Percentiles rank a stretch among this genome's conserved stretches.
Evolutionary conservation across 2,113 vertebrate species (phyloP).

Genomic region (Triplophysa rosa): DNA sequence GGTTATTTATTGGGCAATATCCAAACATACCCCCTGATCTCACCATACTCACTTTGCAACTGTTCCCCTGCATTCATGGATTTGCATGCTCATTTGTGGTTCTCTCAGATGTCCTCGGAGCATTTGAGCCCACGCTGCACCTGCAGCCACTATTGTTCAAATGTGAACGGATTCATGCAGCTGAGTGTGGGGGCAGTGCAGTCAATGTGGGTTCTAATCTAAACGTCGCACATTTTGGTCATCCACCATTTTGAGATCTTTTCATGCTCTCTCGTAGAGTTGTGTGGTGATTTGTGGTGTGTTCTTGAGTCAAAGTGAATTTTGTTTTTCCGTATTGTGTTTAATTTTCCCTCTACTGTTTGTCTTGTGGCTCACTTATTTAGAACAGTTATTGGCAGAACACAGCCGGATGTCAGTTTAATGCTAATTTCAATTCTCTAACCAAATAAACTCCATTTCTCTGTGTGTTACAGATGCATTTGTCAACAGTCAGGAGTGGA

Average conservation of each 20-base stretch:
- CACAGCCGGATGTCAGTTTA: too few species aligned
- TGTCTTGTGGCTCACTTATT: not conserved
- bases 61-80: not conserved
- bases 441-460: not conserved
- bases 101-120: slow-evolving; percentile 1
- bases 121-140: slow-evolving; percentile 1
- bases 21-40: not conserved
- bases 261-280: not conserved
- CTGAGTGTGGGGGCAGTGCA: slow-evolving; percentile 3
- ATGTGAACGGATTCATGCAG: not conserved
- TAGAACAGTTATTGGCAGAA: not conserved
- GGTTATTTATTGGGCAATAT: not conserved
- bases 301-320: not conserved
- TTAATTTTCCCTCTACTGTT: not conserved
- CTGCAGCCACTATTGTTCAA: slow-evolving; percentile 20
- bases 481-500: slow-evolving; percentile 99
- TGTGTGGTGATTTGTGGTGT: not conserved
- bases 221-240: not conserved
- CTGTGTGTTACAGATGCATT: slow-evolving; percentile 88
- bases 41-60: not conserved
- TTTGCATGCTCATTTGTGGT: slow-evolving; percentile 12
- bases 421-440: too few species aligned
- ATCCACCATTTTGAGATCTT: not conserved
- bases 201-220: slow-evolving; percentile 3
- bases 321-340: not conserved